Evolutionary conservation across 2,113 vertebrate species (phyloP).

Genomic region (Chinchilla lanigera): DNA sequence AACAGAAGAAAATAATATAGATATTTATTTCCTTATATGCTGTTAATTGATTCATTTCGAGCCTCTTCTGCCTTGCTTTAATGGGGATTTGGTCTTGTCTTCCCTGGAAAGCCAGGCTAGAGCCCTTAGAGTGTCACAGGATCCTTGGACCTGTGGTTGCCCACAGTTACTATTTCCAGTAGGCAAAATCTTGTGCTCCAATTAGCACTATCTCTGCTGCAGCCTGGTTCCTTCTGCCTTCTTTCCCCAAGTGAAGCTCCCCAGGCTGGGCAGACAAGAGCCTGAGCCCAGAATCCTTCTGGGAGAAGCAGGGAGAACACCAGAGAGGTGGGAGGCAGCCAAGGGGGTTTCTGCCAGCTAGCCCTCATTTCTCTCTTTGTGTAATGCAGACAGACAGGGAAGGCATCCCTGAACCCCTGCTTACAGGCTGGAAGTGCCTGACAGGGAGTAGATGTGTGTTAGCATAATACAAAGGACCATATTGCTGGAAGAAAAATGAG

Average conservation of each 20-base stretch:
- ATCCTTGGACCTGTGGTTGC: slow-evolving; percentile 27
- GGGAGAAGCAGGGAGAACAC: not conserved
- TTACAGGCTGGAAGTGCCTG: not conserved
- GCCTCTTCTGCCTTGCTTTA: slow-evolving; percentile 2
- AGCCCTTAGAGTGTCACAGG: not conserved
- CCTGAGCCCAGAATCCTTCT: not conserved
- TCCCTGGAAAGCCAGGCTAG: not conserved
- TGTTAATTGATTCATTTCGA: slow-evolving; percentile 1
- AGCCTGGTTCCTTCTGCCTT: slow-evolving; percentile 52
- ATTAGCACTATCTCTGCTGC: slow-evolving; percentile 64
- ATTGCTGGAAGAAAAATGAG: not conserved
- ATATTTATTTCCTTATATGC: not conserved
- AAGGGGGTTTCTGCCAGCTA: not conserved
- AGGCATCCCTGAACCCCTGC: not conserved
- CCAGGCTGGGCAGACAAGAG: not conserved
- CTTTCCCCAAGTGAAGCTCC: slow-evolving; percentile 53
- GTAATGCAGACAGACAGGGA: not conserved
- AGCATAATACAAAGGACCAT: not conserved
- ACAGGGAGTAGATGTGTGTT: not conserved
- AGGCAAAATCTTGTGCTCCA: slow-evolving; percentile 78
- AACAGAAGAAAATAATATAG: not conserved
- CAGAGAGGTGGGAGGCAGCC: not conserved
- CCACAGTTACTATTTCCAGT: slow-evolving; percentile 68
- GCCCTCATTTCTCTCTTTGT: not conserved
- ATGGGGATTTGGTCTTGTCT: not conserved